Evolutionary conservation across 2,888 invertebrate genomes (phyloP).

Genomic region (Onchidella celtica): DNA sequence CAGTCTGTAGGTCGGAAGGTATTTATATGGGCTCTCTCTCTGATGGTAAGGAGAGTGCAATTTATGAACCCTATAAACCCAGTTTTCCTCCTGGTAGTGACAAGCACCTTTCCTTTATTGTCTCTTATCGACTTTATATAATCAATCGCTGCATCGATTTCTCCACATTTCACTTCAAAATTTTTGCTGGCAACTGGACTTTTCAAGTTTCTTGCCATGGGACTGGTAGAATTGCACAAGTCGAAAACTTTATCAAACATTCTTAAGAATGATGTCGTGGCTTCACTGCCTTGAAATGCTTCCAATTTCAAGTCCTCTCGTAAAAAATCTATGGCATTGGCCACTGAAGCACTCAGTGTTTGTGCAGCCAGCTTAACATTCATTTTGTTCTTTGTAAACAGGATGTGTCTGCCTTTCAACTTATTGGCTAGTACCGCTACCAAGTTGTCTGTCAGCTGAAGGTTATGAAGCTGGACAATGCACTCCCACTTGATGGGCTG

Average conservation of each 20-base stretch:
- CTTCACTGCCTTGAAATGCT: not conserved
- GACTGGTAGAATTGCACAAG: slow-evolving; percentile 22
- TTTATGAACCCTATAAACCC: slow-evolving; percentile 31
- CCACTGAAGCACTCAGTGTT: slow-evolving; percentile 10
- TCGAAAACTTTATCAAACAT: slow-evolving; percentile 19
- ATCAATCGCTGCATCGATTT: not conserved
- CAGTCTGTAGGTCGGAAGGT: slow-evolving; percentile 19
- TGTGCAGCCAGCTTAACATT: slow-evolving; percentile 20
- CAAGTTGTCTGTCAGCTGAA: slow-evolving; percentile 7
- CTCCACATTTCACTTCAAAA: not conserved
- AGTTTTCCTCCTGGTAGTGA: slow-evolving; percentile 8
- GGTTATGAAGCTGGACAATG: slow-evolving; percentile 3
- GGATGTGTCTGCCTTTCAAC: slow-evolving; percentile 7
- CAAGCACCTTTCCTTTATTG: slow-evolving; percentile 5
- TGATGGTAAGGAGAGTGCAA: slow-evolving; percentile 16
- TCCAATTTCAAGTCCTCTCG: slow-evolving; percentile 3
- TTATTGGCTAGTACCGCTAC: slow-evolving; percentile 17
- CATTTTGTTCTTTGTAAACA: slow-evolving; percentile 22
- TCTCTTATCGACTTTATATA: slow-evolving; percentile 5
- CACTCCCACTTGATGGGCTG: not conserved
- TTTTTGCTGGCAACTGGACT: not conserved
- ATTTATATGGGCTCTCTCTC: not conserved
- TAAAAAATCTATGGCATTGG: slow-evolving; percentile 11
- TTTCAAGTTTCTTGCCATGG: slow-evolving; percentile 12
- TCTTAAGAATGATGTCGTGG: not conserved